Base-by-base conservation (phyloP, 2,888 invertebrate species). In the Philereme transversata region DNA sequence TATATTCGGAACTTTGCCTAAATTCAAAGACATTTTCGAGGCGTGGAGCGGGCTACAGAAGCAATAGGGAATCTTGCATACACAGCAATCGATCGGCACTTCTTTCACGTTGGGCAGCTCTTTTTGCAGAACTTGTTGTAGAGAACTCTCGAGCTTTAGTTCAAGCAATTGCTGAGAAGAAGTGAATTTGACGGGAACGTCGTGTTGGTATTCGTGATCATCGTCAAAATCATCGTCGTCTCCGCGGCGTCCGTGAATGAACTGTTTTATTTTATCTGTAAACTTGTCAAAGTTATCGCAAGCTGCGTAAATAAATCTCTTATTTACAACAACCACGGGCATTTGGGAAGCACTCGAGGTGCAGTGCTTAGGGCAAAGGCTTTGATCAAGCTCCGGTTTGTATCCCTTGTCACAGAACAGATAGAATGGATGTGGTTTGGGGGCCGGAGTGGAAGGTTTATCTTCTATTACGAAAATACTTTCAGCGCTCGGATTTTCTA, bases 311-410 rank as follows among this genome's bases (percentile, higher is more conserved):
- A 92, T 79, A 48, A 75, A 86, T 60, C 74, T 77, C 62, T 89
- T 87, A 68, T 91, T 91, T 11, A 91, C 73, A 4, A 91, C 74
- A 9, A 91, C 76, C 0, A 86, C 88, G 3, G 91, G 91, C 3
- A 90, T 62, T 49, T 83, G 84, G 0, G 86, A 82, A 4, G 84
- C 77, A 62, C 82, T 87, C 4, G 86, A 85, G 0, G 82, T 82
- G 55, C 82, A 83, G 67, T 82, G 82, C 64, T 84, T 81, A 0
- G 86, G 85, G 64, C 87, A 90, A 0, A 89, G 76, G 5, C 77
- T 69, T 58, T 78, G 74, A n/a, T 87, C 77, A 4, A 88, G 22
- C 4, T 73, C 40, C 8, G 82, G 76, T 66, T 82, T 87, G 63
- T 76, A 81, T 1, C 79, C 81, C 69, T 77, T 81, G 46, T 90